phyloP scores from a whole-genome alignment of 2,797 vertebrate genomes.

The Oreochromis grahami region DNA sequence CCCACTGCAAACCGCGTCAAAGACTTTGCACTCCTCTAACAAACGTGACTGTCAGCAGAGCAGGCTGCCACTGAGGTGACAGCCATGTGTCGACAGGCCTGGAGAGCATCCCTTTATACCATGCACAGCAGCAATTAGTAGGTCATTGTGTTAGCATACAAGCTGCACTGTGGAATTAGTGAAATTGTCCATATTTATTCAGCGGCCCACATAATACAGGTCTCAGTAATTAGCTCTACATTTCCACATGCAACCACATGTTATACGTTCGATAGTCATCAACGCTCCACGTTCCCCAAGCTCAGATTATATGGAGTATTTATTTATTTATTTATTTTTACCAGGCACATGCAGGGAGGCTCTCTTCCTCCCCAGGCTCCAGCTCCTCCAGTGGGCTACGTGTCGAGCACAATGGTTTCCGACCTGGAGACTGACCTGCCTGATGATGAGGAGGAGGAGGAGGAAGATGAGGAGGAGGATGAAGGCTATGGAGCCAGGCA shows the following conservation, averaged over 20 bases:
- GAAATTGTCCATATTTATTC: conserved; percentile 55
- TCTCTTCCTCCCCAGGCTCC: conserved; percentile 92
- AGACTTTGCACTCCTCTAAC: conserved; percentile 62
- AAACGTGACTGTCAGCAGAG: conserved; percentile 62
- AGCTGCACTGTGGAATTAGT: conserved; percentile 55
- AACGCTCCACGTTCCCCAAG: not conserved
- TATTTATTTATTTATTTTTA: not conserved
- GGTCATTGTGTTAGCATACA: conserved; percentile 74
- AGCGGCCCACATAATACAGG: conserved; percentile 12
- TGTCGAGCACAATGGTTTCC: conserved; percentile 95
- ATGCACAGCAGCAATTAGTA: conserved; percentile 67
- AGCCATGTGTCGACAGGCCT: conserved; percentile 57
- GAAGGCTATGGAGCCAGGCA: conserved; percentile 90
- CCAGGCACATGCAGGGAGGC: conserved; percentile 94
- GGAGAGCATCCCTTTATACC: conserved; percentile 58
- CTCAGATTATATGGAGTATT: not conserved
- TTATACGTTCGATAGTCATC: not conserved
- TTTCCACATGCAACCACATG: not conserved
- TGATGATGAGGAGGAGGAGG: conserved; percentile 82
- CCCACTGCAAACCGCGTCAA: conserved; percentile 67
- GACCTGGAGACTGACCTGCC: conserved; percentile 95
- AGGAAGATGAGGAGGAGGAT: conserved; percentile 93
- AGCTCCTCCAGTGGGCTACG: conserved; percentile 92
- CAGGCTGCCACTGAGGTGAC: conserved; percentile 62
- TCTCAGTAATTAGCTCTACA: conserved; percentile 24